Percentiles rank a stretch among this genome's conserved stretches.
phyloP scores from a whole-genome alignment of 2,888 invertebrate species.

The Meghimatium bilineatum region DNA sequence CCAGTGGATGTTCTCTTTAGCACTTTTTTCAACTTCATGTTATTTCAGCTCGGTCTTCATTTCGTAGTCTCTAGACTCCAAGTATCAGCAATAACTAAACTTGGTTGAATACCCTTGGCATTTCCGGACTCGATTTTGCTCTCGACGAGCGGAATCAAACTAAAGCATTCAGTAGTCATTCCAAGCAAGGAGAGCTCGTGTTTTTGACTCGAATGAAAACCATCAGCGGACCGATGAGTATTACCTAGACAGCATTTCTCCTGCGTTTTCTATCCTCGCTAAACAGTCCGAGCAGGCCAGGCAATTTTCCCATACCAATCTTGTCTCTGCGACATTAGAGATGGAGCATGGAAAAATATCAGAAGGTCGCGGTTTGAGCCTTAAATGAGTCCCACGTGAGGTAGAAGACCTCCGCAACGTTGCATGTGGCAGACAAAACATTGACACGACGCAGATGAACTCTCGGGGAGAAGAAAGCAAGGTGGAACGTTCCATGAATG shows the following conservation, averaged over 20 bases:
- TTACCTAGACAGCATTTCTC: slow-evolving; percentile 15
- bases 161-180: neutral
- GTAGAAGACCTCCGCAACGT: slow-evolving; percentile 41
- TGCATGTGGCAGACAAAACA: slow-evolving; percentile 40
- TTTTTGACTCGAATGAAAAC: neutral
- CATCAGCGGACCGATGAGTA: neutral
- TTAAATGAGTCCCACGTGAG: slow-evolving; percentile 45
- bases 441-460: slow-evolving; percentile 19
- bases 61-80: neutral
- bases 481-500: neutral
- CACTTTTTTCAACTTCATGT: neutral
- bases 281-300: slow-evolving; percentile 30
- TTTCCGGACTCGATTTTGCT: neutral
- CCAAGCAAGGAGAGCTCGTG: neutral
- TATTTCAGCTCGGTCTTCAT: slow-evolving; percentile 11
- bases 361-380: slow-evolving; percentile 42
- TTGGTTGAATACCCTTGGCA: slow-evolving; percentile 23
- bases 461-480: neutral
- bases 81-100: neutral
- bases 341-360: slow-evolving; percentile 37
- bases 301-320: slow-evolving; percentile 42
- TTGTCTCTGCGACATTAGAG: slow-evolving; percentile 39
- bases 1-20: neutral
- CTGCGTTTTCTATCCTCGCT: slow-evolving; percentile 24
- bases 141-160: neutral